Evolutionary conservation across 30 jellyfish, hydroid and myxozoan species (phyloP).

Genomic region (Hydractinia echinata): DNA sequence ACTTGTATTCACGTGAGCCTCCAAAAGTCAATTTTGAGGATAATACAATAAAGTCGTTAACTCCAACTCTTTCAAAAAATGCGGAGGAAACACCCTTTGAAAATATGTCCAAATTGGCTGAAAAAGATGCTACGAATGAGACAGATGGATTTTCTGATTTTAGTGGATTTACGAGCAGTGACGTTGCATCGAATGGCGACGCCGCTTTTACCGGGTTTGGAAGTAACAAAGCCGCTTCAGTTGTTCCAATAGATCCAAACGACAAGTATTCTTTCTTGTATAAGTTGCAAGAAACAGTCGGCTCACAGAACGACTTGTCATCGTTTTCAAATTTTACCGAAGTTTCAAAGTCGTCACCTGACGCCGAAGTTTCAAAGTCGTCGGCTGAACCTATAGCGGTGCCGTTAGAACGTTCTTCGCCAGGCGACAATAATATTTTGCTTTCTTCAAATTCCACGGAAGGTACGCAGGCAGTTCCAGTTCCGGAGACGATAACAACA

Average conservation of each 20-base stretch:
- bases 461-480: too few relatives aligned
- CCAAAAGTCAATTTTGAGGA: background rate
- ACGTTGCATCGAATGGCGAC: too few relatives aligned
- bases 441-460: too few relatives aligned
- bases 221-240: background rate
- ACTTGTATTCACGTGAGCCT: background rate
- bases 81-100: background rate
- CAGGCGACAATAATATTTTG: too few relatives aligned
- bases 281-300: background rate
- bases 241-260: background rate
- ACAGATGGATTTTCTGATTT: background rate
- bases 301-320: background rate
- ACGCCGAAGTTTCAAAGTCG: too few relatives aligned
- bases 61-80: background rate
- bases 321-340: background rate
- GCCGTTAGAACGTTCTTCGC: too few relatives aligned
- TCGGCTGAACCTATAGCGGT: too few relatives aligned
- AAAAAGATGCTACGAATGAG: background rate
- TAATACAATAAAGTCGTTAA: background rate
- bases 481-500: too few relatives aligned
- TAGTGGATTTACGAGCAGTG: too few relatives aligned
- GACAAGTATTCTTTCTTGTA: slow-evolving; percentile 3
- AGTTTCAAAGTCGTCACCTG: too few relatives aligned
- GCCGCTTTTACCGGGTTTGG: background rate
- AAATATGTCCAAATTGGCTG: background rate